Evolutionary conservation across 2,888 invertebrate genomes (phyloP).

Genomic region (Hirtodrosophila duncani): DNA sequence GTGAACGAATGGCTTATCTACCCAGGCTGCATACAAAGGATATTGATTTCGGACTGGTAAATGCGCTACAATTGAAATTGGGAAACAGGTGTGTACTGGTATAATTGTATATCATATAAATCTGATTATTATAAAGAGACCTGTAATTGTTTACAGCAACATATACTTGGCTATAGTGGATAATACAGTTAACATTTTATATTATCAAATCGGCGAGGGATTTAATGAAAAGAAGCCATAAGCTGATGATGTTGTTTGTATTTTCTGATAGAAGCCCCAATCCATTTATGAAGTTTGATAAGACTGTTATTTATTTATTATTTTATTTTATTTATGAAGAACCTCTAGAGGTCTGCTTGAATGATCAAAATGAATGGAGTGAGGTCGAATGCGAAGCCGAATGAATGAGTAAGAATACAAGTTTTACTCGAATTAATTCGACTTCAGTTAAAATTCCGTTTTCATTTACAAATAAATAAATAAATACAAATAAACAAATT

Average conservation of each 20-base stretch:
- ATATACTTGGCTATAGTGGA: slow-evolving; percentile 78
- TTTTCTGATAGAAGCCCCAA: neutral
- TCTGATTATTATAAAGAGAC: neutral
- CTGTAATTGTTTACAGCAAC: slow-evolving; percentile 33
- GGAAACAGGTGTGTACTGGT: slow-evolving; percentile 1
- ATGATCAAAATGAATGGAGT: too few relatives aligned
- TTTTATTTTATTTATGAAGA: too few relatives aligned
- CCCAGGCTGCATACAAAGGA: slow-evolving; percentile 51
- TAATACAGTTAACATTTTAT: slow-evolving; percentile 79
- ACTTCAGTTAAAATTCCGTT: too few relatives aligned
- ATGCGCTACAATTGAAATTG: slow-evolving; percentile 47
- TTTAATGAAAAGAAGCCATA: slow-evolving; percentile 35
- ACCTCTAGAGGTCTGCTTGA: too few relatives aligned
- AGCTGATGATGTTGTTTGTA: neutral
- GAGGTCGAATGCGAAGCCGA: too few relatives aligned
- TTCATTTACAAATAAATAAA: too few relatives aligned
- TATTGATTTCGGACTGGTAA: slow-evolving; percentile 50
- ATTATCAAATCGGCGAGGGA: slow-evolving; percentile 78
- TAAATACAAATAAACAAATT: too few relatives aligned
- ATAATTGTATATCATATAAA: too few relatives aligned
- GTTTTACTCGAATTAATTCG: too few relatives aligned
- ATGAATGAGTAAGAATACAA: too few relatives aligned
- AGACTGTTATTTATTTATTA: slow-evolving; percentile 1
- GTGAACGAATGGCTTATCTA: slow-evolving; percentile 34
- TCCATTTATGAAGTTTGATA: neutral